Evolutionary conservation across 2,888 invertebrate species (phyloP).

Genomic region (Bombyx huttoni): DNA sequence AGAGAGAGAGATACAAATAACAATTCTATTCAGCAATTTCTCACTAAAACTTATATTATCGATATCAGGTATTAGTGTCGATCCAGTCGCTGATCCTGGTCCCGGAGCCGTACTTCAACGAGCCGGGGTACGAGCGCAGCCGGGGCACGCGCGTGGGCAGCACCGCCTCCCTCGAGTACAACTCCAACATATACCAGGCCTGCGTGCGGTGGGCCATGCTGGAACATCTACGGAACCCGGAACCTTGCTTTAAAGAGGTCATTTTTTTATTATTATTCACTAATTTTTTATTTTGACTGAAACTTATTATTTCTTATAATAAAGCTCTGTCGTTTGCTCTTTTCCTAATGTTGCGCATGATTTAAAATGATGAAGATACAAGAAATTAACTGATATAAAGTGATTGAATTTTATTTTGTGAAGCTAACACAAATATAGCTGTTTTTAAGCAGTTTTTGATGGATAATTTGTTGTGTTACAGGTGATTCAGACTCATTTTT

Average conservation of each 20-base stretch:
- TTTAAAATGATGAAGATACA: too few species aligned
- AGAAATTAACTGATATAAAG: too few species aligned
- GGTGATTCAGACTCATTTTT: conserved; percentile 95
- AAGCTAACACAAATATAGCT: too few species aligned
- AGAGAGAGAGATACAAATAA: neutral
- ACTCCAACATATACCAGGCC: conserved; percentile 95
- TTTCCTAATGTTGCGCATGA: too few species aligned
- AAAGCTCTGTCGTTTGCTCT: too few species aligned
- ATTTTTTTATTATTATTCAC: neutral
- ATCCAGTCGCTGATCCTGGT: conserved; percentile 94
- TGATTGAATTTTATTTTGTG: too few species aligned
- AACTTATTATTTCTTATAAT: too few species aligned
- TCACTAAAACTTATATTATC: neutral
- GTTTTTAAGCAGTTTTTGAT: neutral
- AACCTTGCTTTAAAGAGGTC: conserved; percentile 92
- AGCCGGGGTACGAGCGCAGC: conserved; percentile 93
- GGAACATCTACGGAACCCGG: conserved; percentile 91
- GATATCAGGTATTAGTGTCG: conserved; percentile 84
- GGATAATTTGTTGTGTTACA: conserved; percentile 24
- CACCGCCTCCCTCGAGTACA: conserved; percentile 93
- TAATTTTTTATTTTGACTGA: neutral
- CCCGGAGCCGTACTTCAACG: conserved; percentile 95
- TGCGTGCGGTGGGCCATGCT: conserved; percentile 97
- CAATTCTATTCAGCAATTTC: too few species aligned
- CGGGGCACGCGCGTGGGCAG: conserved; percentile 90